A percentile compares a stretch with the other conserved stretches of the same genome.
These are phyloP conservation scores for Lochmaea crataegi DNA, from an alignment of 2,888 invertebrate genomes.

Conservation along the genomic window DNA sequence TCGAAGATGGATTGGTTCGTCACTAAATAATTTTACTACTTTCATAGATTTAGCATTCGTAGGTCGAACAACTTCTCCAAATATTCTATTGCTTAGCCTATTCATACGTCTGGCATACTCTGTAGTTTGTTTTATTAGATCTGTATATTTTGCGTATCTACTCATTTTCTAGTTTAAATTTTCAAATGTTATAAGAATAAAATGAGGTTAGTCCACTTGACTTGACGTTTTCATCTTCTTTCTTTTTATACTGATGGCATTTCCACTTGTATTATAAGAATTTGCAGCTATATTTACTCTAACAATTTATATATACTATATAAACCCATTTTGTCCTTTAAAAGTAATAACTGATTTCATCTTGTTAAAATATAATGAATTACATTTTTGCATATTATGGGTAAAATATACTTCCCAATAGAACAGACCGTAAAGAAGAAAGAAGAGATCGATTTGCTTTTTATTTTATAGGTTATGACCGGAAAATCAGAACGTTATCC, in stretches of 20 bases:
- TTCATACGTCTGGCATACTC: conserved; percentile 89
- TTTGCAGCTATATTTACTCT: neutral
- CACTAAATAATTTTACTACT: conserved; percentile 81
- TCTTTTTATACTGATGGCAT: neutral
- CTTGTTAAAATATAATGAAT: too few relatives aligned
- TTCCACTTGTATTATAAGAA: neutral
- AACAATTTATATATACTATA: too few relatives aligned
- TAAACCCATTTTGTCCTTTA: too few relatives aligned
- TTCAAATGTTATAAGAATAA: conserved; percentile 2
- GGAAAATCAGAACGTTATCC: too few relatives aligned
- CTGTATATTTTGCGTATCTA: conserved; percentile 78
- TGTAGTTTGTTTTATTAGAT: conserved; percentile 77
- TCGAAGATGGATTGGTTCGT: conserved; percentile 79
- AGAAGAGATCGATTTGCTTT: too few relatives aligned
- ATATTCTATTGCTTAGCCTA: conserved; percentile 86
- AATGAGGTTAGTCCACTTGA: neutral
- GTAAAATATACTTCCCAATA: too few relatives aligned
- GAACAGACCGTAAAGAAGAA: too few relatives aligned
- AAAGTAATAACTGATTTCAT: too few relatives aligned
- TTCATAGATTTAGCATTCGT: conserved; percentile 83
- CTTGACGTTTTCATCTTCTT: conserved; percentile 12
- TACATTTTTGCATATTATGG: too few relatives aligned
- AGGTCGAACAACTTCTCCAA: conserved; percentile 85
- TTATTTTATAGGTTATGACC: conserved; percentile 1
- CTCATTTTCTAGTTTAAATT: conserved; percentile 61